Evolutionary conservation across 1,140 invertebrate species (phyloP), one percentile per base, ranked within the genome.

Genomic region (Pollicipes pollicipes): DNA sequence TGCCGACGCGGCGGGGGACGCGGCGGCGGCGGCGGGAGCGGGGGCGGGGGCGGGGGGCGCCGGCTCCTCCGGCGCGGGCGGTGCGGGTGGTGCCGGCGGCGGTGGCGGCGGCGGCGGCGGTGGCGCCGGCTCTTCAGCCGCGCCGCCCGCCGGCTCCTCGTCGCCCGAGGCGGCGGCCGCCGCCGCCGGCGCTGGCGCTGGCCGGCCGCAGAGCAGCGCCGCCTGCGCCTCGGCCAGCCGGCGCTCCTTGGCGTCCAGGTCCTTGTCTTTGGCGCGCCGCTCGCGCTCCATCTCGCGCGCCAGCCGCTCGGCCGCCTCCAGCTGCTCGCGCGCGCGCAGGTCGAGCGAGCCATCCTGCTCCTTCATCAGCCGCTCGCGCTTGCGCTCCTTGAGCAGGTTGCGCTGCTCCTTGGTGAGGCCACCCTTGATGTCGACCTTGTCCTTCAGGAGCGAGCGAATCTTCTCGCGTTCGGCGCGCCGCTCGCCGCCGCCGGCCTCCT

Each of bases 341-440:
- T 66, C 64, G 3, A 66, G 64, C n/a, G 27, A 28, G 64, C 27
- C 64, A n/a, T 66, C 64, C 64, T 66, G 64, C 35, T 63, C 30
- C 70, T 69, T 28, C 31, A 35, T 45, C 31, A 75, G 70, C 30
- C 75, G 32, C 68, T 75, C 75, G 21, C 73, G 72, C 66, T 75
- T 75, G 72, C 73, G 72, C 66, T 75, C 73, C 68, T 74, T 75
- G 29, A 75, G 67, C 26, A 75, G 70, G 68, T 74, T 71, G 29
- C 75, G 70, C 37, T 75, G 73, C 27, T 75, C 75, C 37, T 74
- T 74, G 26, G 75, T 73, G 17, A 75, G 72, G 31, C 74, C 74
- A 3, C 72, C 32, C 68, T 74, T 71, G 70, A 72, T 66, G 72
- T 73, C 64, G 66, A 70, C 68, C 70, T 66, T 74, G 70, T 70